Percentiles rank a stretch among this genome's conserved stretches.
These are phyloP conservation scores for Dendrolimus punctatus DNA, from an alignment of 1,140 invertebrate genomes.

Conservation along the genomic window DNA sequence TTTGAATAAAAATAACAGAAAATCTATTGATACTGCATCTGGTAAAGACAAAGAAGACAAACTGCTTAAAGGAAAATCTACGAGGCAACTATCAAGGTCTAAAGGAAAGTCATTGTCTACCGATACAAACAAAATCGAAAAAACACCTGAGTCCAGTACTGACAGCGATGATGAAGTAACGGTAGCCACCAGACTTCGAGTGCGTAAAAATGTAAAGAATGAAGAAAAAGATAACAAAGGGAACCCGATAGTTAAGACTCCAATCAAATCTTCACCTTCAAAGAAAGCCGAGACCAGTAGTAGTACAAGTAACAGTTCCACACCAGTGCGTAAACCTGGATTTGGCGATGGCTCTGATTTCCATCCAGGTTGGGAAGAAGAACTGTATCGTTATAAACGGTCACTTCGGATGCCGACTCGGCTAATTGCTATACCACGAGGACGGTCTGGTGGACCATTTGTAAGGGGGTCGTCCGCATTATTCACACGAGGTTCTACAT, in stretches of 20 bases:
- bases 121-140: slow-evolving; percentile 42
- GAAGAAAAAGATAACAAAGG: slow-evolving; percentile 43
- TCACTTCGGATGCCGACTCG: slow-evolving; percentile 84
- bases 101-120: slow-evolving; percentile 38
- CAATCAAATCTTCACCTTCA: slow-evolving; percentile 43
- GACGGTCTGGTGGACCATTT: slow-evolving; percentile 56
- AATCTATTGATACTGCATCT: slow-evolving; percentile 44
- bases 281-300: slow-evolving; percentile 53
- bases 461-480: slow-evolving; percentile 32
- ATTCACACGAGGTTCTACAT: slow-evolving; percentile 75
- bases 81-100: slow-evolving; percentile 27
- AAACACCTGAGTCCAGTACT: slow-evolving; percentile 40
- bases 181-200: slow-evolving; percentile 50
- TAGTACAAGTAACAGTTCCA: slow-evolving; percentile 46
- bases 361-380: slow-evolving; percentile 84
- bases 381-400: slow-evolving; percentile 85
- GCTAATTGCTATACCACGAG: slow-evolving; percentile 81
- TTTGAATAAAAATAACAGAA: slow-evolving; percentile 43
- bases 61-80: slow-evolving; percentile 35
- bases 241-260: slow-evolving; percentile 30
- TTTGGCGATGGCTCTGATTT: slow-evolving; percentile 84
- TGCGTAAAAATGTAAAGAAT: slow-evolving; percentile 52
- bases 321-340: slow-evolving; percentile 71
- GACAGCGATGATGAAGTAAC: slow-evolving; percentile 63
- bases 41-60: slow-evolving; percentile 50